phyloP scores from a whole-genome alignment of 1,140 invertebrate species.

The Caenorhabditis brenneri region DNA sequence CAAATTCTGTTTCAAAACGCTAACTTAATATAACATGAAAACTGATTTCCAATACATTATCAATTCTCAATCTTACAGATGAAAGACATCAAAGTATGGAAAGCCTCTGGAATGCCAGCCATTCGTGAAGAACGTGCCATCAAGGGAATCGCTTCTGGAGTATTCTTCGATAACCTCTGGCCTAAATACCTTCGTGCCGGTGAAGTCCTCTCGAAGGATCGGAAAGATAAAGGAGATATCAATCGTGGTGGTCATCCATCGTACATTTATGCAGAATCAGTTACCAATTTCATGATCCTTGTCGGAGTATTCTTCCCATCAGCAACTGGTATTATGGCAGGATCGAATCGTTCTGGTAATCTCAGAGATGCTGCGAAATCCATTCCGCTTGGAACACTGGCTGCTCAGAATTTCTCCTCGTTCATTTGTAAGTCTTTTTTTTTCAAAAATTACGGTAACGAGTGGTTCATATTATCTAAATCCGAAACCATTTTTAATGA shows the following conservation, averaged over 20 bases:
- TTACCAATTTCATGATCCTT: slow-evolving; percentile 94
- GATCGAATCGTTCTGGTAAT: slow-evolving; percentile 98
- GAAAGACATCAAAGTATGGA: slow-evolving; percentile 53
- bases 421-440: slow-evolving; percentile 79
- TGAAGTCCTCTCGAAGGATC: slow-evolving; percentile 81
- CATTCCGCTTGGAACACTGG: slow-evolving; percentile 95
- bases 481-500: too few species aligned
- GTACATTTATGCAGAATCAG: slow-evolving; percentile 86
- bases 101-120: slow-evolving; percentile 47
- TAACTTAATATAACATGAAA: too few species aligned
- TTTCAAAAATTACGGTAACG: too few species aligned
- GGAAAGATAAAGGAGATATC: slow-evolving; percentile 76
- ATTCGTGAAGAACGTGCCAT: slow-evolving; percentile 75
- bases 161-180: slow-evolving; percentile 77
- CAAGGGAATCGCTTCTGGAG: slow-evolving; percentile 80
- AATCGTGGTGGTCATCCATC: slow-evolving; percentile 40
- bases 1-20: too few species aligned
- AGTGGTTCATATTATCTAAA: too few species aligned
- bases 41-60: neutral
- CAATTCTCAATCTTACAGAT: neutral
- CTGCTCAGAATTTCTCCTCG: slow-evolving; percentile 92
- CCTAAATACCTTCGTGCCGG: slow-evolving; percentile 77
- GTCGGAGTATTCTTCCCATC: slow-evolving; percentile 99
- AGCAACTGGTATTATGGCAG: slow-evolving; percentile 99
- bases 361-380: slow-evolving; percentile 96